Evolutionary conservation across 2,888 invertebrate species (phyloP), one percentile per base, ranked within the genome.

Genomic region (Podotricha telesiphe): DNA sequence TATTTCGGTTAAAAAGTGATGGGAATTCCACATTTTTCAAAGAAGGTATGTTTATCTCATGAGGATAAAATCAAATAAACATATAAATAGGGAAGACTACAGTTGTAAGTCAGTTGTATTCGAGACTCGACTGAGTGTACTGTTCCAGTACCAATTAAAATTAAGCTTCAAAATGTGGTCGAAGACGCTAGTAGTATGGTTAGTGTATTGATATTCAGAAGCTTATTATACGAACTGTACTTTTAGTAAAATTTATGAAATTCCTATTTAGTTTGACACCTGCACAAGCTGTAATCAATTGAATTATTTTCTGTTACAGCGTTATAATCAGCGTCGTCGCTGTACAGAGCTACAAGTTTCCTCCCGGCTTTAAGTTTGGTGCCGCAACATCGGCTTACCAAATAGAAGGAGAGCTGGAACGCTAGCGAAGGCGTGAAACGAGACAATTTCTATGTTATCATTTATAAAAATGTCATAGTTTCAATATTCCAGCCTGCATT

Each of bases 171-270:
- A 0, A 51, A 51, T 51, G 50, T 51, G 50, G 20, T 15, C 22
- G 22, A 51, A 22, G 50, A 51, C 50, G 20, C 22, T 51, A 51
- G 50, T 51, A 22, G 15, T 22, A 22, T 51, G 22, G 50, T 51
- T 15, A 15, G 50, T 51, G 6, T 22, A 20, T 22, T 13, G 11
- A 13, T 42, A 42, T 1, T 13, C 13, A 42, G 0, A 2, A 13
- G 1, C 2, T 13, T 2, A 2, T 42, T 2, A 13, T 42, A 7
- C 2, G 13, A 13, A 13, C 42, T 3, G 2, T 13, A 42, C 1
- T 42, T 42, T 42, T 2, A 13, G 2, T 13, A 3, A 42, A 42
- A 11, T 4, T 42, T 3, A 42, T 4, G 7, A 42, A 42, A 37
- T 37, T 37, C 1, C 10, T 8, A 1, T 37, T 37, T 8, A 37